A percentile compares a stretch with the other conserved stretches of the same genome.
phyloP scores from a whole-genome alignment of 2,888 invertebrate species.

The Heterodera filipjevi region DNA sequence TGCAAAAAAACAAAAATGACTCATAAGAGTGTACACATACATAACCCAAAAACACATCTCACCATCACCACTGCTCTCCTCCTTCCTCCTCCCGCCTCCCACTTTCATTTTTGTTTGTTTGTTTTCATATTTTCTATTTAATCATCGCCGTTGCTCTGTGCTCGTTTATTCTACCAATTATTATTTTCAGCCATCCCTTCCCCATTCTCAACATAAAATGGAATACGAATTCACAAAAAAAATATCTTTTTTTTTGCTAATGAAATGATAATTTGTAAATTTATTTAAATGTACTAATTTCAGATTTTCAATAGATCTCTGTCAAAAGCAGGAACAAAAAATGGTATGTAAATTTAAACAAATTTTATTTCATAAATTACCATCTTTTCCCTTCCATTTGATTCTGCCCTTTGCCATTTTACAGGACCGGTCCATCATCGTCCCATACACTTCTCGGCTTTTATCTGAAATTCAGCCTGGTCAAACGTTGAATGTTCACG shows the following conservation, averaged over 20 bases:
- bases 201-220: too few relatives aligned
- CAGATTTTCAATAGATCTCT: background rate
- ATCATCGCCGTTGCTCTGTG: background rate
- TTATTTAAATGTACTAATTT: too few relatives aligned
- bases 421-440: slow-evolving; percentile 44
- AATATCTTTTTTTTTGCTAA: too few relatives aligned
- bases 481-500: slow-evolving; percentile 56
- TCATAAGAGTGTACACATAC: too few relatives aligned
- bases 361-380: too few relatives aligned
- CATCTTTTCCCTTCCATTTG: too few relatives aligned
- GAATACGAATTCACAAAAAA: too few relatives aligned
- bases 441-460: slow-evolving; percentile 55
- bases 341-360: background rate
- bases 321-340: background rate
- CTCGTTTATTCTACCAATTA: background rate
- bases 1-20: too few relatives aligned
- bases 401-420: background rate
- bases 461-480: slow-evolving; percentile 50
- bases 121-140: background rate
- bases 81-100: too few relatives aligned
- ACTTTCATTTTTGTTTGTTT: background rate
- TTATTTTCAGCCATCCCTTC: background rate
- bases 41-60: too few relatives aligned
- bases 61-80: background rate
- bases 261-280: too few relatives aligned